phyloP scores from a whole-genome alignment of 2,888 invertebrate species.

The Phania funesta region DNA sequence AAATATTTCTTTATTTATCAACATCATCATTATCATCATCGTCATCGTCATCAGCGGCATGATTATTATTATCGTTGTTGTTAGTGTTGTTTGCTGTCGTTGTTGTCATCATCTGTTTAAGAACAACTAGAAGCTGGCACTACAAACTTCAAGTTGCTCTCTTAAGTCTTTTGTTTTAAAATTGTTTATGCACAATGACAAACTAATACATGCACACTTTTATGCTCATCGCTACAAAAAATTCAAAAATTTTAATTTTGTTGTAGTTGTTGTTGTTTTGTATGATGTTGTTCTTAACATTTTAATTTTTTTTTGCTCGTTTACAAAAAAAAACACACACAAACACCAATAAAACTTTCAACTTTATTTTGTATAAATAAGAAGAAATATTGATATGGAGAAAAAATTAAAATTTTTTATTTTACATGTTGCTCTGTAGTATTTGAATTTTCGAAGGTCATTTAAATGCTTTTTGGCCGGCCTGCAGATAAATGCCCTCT shows the following conservation, averaged over 20 bases:
- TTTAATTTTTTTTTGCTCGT: constrained; percentile 21
- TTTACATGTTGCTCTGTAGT: constrained; percentile 38
- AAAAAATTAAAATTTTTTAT: constrained; percentile 38
- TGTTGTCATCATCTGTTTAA: constrained; percentile 38
- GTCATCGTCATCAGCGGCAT: constrained; percentile 40
- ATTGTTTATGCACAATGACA: not conserved
- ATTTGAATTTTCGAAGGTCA: constrained; percentile 66
- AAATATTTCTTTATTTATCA: constrained; percentile 65
- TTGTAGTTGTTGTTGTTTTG: constrained; percentile 17
- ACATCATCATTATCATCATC: constrained; percentile 54
- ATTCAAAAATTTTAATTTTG: not conserved
- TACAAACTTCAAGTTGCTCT: constrained; percentile 53
- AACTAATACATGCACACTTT: constrained; percentile 4
- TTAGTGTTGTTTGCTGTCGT: not conserved
- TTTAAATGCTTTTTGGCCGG: constrained; percentile 49
- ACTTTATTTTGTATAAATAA: constrained; percentile 15
- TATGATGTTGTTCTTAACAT: not conserved
- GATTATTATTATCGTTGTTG: constrained; percentile 15
- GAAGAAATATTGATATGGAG: constrained; percentile 17
- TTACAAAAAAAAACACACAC: constrained; percentile 20
- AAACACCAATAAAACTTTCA: constrained; percentile 42
- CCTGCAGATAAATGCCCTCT: not conserved
- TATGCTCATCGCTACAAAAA: constrained; percentile 13
- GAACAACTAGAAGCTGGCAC: constrained; percentile 36
- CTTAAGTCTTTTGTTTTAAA: constrained; percentile 66